Base-by-base conservation (phyloP, 2,888 invertebrate genomes). In the Trissolcus japonicus region DNA sequence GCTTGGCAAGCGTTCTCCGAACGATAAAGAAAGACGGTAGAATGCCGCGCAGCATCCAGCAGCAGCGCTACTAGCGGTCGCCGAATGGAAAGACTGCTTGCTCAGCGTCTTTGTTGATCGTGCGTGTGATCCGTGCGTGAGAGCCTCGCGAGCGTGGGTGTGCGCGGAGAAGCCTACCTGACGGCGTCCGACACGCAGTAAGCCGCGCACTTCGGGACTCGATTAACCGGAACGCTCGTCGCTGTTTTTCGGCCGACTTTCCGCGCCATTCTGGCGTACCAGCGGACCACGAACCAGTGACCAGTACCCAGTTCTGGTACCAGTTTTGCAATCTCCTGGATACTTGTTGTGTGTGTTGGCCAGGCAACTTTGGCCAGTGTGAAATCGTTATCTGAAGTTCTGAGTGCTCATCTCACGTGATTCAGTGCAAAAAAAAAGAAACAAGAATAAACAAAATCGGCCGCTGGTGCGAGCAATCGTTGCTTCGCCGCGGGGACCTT, bases 1-100 rank as follows among this genome's bases (percentile, higher is more conserved):
- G 91, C 89, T 91, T 92, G 91, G 89, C 91, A 92, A 91, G 91
- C 93, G 83, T 91, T 92, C 88, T 91, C 93, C 87, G 89, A 92
- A 21, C 84, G 85, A 57, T 57, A 56, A 77, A 79, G 72, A 68
- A 81, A 79, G 79, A 80, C 81, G 73, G 77, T 51, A 74, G 67
- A 72, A 79, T 79, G 78, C 83, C 83, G 79, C 84, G 80, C 87
- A 89, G 88, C 88, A 88, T 88, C 88, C 88, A 88, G 87, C 88
- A 85, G 87, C 88, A 86, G 86, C 89, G 88, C 86, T 86, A 87
- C 87, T 84, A 86, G 87, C 88, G 87, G 88, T 87, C 86, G 87
- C 86, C 83, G 81, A 84, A 85, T 83, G 83, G 83, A 85, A 85
- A 84, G 86, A 86, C 83, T 84, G 80, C 80, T 74, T 71, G 73